Evolutionary conservation across 2,888 invertebrate genomes (phyloP).

Genomic region (Amiota communis): DNA sequence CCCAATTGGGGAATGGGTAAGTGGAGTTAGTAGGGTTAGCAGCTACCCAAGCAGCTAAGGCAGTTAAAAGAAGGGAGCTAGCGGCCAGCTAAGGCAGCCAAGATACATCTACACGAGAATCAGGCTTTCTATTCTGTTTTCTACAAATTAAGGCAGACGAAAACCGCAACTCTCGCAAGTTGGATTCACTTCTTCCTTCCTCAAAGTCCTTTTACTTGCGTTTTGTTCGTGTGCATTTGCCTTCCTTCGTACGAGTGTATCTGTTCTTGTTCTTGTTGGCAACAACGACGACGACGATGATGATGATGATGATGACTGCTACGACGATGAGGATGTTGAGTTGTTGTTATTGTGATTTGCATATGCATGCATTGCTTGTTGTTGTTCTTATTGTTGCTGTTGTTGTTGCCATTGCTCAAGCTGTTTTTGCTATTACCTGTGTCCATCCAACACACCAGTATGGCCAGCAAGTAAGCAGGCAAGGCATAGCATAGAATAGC

Average conservation of each 20-base stretch:
- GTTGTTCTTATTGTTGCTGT: conserved; percentile 29
- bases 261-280: too few species aligned
- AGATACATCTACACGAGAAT: conserved; percentile 28
- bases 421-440: conserved; percentile 60
- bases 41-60: conserved; percentile 1
- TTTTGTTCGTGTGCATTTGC: conserved; percentile 45
- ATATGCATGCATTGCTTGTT: neutral
- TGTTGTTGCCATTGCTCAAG: conserved; percentile 53
- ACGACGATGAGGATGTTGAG: conserved; percentile 33
- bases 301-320: too few species aligned
- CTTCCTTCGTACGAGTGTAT: conserved; percentile 12
- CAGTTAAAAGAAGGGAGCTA: neutral
- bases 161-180: conserved; percentile 63
- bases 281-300: too few species aligned
- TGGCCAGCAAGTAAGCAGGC: too few species aligned
- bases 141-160: conserved; percentile 60
- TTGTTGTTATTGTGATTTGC: too few species aligned
- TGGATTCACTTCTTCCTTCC: conserved; percentile 54
- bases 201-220: conserved; percentile 54
- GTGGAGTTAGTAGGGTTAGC: too few species aligned
- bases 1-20: too few species aligned
- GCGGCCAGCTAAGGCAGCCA: conserved; percentile 30
- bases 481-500: too few species aligned
- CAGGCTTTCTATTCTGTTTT: conserved; percentile 50
- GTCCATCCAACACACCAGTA: conserved; percentile 1